Conservation (phyloP, 2,888 invertebrate species). For the Scaptomyza caliginosa region DNA sequence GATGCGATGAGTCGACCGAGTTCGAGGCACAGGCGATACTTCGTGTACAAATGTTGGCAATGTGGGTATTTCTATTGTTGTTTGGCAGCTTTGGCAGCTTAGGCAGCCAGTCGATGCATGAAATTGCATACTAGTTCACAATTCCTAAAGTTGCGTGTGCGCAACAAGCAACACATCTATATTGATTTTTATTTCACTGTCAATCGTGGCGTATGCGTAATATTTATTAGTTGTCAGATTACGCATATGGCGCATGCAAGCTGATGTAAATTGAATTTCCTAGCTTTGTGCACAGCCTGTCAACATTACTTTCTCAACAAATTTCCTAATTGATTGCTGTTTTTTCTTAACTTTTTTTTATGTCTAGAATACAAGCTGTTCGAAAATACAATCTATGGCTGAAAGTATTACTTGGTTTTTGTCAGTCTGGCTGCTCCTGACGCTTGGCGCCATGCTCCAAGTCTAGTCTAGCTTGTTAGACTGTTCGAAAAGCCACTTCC, state of each 20-base stretch:
- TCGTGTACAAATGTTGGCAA: not conserved
- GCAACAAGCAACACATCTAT: not conserved
- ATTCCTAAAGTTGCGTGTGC: constrained; percentile 2
- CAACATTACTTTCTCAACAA: not conserved
- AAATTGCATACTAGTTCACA: constrained; percentile 17
- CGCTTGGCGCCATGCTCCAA: constrained; percentile 1
- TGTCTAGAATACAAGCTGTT: not conserved
- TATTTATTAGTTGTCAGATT: constrained; percentile 28
- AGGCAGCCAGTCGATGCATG: constrained; percentile 13
- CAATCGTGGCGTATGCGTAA: constrained; percentile 7
- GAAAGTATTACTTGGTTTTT: not conserved
- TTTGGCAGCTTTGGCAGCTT: not conserved
- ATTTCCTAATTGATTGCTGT: constrained; percentile 1
- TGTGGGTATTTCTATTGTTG: not conserved
- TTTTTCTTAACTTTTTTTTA: not conserved
- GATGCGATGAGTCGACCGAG: not conserved
- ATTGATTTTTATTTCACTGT: constrained; percentile 17
- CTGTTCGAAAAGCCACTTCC: not conserved
- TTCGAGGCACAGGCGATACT: not conserved
- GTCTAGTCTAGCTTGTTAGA: not conserved
- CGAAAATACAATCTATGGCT: not conserved
- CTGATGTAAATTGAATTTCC: constrained; percentile 28
- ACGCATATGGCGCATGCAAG: constrained; percentile 12
- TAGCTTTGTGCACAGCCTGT: constrained; percentile 1
- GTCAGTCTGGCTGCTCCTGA: constrained; percentile 5